These are phyloP conservation scores for Brachylomia viminalis DNA, from an alignment of 2,888 invertebrate genomes.

Conservation along the genomic window DNA sequence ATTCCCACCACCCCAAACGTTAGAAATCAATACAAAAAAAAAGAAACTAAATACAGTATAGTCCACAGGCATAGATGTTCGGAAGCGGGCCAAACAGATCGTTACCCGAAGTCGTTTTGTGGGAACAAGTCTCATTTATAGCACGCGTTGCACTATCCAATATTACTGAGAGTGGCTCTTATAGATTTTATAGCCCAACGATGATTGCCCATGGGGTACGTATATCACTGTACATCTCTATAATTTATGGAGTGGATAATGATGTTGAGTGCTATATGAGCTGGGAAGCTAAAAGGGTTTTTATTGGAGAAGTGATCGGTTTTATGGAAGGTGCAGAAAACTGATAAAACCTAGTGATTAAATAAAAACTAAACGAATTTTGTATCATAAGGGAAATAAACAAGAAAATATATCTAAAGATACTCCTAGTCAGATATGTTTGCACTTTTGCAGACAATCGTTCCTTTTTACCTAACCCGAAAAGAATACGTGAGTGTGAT, in stretches of 20 bases:
- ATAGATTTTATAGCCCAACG: conserved; percentile 68
- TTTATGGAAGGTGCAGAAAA: conserved; percentile 24
- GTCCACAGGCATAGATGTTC: conserved; percentile 46
- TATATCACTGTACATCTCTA: conserved; percentile 83
- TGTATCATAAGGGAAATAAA: not conserved
- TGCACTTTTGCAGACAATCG: not conserved
- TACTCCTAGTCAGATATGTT: not conserved
- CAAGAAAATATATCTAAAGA: not conserved
- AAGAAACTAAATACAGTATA: conserved; percentile 33
- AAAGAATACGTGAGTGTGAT: conserved; percentile 22
- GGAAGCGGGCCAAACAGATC: conserved; percentile 61
- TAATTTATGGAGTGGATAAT: conserved; percentile 78
- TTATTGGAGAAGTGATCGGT: conserved; percentile 46
- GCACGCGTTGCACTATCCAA: conserved; percentile 71
- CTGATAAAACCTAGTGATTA: conserved; percentile 8
- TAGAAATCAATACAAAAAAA: conserved; percentile 48
- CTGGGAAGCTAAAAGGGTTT: conserved; percentile 59
- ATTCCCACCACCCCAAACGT: conserved; percentile 6
- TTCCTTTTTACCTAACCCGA: too few relatives aligned
- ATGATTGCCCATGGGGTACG: conserved; percentile 85
- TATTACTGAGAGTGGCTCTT: conserved; percentile 66
- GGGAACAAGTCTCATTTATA: conserved; percentile 71
- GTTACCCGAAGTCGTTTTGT: conserved; percentile 68
- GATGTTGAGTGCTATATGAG: conserved; percentile 61
- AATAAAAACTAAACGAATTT: not conserved